Percentiles rank a stretch among this genome's conserved stretches.
Evolutionary conservation across 2,888 invertebrate genomes (phyloP).

Genomic region (Drosophila mayaguana): DNA sequence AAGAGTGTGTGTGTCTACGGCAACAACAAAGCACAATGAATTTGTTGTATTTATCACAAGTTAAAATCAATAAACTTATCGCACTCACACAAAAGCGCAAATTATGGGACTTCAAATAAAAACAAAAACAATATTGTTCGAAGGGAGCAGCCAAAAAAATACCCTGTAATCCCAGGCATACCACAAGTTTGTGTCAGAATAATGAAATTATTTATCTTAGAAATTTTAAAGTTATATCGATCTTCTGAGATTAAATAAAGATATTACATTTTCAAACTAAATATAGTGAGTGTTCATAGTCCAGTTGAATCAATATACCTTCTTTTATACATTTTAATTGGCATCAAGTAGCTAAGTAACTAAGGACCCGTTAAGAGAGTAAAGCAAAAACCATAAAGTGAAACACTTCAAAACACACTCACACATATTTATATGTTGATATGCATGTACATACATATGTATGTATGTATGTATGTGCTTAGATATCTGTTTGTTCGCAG

Average conservation of each 20-base stretch:
- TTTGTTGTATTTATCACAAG: constrained; percentile 73
- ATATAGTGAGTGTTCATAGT: neutral
- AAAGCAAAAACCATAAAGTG: constrained; percentile 22
- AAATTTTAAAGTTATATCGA: no score
- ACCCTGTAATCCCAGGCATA: neutral
- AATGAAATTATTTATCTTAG: no score
- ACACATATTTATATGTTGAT: constrained; percentile 5
- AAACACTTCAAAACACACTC: constrained; percentile 12
- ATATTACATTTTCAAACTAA: neutral
- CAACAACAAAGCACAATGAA: constrained; percentile 28
- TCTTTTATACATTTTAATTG: neutral
- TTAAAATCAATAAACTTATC: constrained; percentile 81
- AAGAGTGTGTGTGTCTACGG: constrained; percentile 14
- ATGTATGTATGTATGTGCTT: neutral
- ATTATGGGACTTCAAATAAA: constrained; percentile 34
- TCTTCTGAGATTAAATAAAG: neutral
- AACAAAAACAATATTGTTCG: neutral
- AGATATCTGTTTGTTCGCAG: constrained; percentile 7
- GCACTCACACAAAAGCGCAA: constrained; percentile 42
- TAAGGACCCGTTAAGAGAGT: constrained; percentile 40
- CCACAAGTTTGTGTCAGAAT: no score
- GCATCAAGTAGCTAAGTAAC: constrained; percentile 26
- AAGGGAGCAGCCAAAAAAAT: neutral
- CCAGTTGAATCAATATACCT: neutral
- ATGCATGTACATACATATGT: neutral